Evolutionary conservation across 2,888 invertebrate species (phyloP), one percentile per base, ranked within the genome.

Genomic region (Formica aserva): DNA sequence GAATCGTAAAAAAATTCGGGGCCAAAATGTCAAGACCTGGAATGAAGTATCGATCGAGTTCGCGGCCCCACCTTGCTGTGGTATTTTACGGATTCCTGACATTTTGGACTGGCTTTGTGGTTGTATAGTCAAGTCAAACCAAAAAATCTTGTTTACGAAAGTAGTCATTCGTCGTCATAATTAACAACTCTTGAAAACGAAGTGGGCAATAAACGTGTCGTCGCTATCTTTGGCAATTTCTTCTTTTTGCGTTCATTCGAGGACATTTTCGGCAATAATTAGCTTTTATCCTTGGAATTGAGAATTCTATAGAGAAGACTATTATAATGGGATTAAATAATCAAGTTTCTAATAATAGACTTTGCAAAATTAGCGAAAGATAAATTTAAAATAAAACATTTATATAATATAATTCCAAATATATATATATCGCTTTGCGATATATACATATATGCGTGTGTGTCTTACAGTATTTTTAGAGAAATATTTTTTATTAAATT

Each of bases 1-100:
- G 89, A 89, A 89, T 85, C 22, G 77, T 71, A 62, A 69, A 83
- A 81, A 38, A 38, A 66, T 77, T 66, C 55, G 82, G 67, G 60
- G 57, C 75, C 80, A 71, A 82, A 86, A 85, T 84, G 63, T 85
- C 88, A 82, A 78, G 75, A 72, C 11, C 41, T 38, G 55, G 52
- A 69, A 52, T 18, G 48, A 84, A 38, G 26, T 26, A 48, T 69
- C 69, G 72, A 67, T 55, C 67, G 77, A 67, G 38, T 83, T 82
- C 26, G 32, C 38, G n/a, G 41, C 6, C 55, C 32, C 71, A 35
- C 78, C 60, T 69, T 63, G 45, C 38, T n/a, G 3, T 29, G 15
- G 65, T 22, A 69, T 60, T 81, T 80, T 32, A 1, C 22, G 18
- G 11, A 78, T 83, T 62, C 45, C n/a, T 75, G 87, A 85, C 78